Percentiles rank a stretch among this genome's conserved stretches.
Evolutionary conservation across 2,113 vertebrate genomes (phyloP).

Genomic region (Orycteropus afer): DNA sequence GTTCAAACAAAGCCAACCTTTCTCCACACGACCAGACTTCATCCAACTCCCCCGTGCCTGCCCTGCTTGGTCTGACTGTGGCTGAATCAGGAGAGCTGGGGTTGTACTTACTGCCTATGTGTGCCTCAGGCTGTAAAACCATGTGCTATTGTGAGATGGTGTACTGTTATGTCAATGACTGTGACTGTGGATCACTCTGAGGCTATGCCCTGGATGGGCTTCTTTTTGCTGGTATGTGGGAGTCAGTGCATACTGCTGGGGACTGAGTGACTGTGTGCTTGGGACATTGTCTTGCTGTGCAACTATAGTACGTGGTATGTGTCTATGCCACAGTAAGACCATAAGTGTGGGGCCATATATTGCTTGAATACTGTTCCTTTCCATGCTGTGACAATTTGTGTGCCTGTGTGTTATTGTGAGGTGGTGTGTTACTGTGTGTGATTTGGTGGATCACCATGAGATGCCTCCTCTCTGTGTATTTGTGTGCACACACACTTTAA

Average conservation of each 20-base stretch:
- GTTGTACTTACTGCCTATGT: not conserved
- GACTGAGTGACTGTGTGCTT: not conserved
- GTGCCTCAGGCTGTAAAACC: not conserved
- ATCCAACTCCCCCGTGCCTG: not conserved
- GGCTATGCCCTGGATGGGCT: not conserved
- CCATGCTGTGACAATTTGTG: not conserved
- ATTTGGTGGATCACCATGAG: not conserved
- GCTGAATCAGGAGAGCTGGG: not conserved
- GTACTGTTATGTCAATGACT: not conserved
- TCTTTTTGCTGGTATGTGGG: not conserved
- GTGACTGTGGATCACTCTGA: not conserved
- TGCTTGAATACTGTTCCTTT: not conserved
- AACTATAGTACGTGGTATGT: not conserved
- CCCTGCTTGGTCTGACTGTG: not conserved
- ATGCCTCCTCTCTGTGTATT: not conserved
- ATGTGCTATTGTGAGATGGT: not conserved
- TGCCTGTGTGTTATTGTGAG: not conserved
- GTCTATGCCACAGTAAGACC: not conserved
- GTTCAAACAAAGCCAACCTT: slow-evolving; percentile 65
- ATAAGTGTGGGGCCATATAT: not conserved
- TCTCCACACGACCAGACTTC: not conserved
- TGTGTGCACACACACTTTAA: not conserved
- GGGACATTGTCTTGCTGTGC: not conserved
- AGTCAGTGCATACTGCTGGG: not conserved
- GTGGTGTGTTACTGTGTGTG: not conserved